Base-by-base conservation (phyloP, 2,113 vertebrate genomes). In the Python bivittatus region DNA sequence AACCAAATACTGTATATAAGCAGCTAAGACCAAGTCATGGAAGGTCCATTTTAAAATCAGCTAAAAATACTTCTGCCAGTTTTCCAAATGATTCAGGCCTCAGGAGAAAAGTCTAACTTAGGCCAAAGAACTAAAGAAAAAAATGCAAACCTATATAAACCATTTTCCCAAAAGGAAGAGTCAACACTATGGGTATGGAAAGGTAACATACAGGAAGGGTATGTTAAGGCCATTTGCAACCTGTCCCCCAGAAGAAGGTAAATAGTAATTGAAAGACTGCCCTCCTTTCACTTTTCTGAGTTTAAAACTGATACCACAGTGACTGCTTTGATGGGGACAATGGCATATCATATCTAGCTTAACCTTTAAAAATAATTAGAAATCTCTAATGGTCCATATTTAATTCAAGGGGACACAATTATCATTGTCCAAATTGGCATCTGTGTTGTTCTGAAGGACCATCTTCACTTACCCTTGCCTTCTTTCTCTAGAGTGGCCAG, bases 391-490 rank as follows among this genome's bases (percentile, higher is more conserved):
- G 29, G 22, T 54, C 84, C n/a, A 42, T 38, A 86, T 38, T 1
- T 11, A 57, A 33, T 20, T 52, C 22, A 29, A 64, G 84, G 44
- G 58, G 54, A 86, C 44, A 25, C 84, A 64, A 68, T 86, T 27
- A 91, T 54, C n/a, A 54, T 91, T 53, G 86, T 42, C 84, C 84
- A 87, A 88, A n/a, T 88, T 92, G 91, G 88, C 64, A 79, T 79
- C 23, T 58, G 38, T 92, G 6, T 92, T 72, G 23, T 58, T 79
- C 48, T 79, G 29, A 3, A 54, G n/a, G 27, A 13, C 61, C 61
- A 68, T 68, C 27, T 68, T 2, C 27, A 48, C 4, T 48, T 48
- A 48, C 48, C 5, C 48, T 48, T 48, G 48, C 48, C 48, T 48
- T 48, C 48, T 48, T 48, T 48, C 48, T 6, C 5, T 48, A 48